These are phyloP conservation scores for Parazoanthus swiftii DNA, from an alignment of 92 coral and sea anemone species.

Conservation along the genomic window DNA sequence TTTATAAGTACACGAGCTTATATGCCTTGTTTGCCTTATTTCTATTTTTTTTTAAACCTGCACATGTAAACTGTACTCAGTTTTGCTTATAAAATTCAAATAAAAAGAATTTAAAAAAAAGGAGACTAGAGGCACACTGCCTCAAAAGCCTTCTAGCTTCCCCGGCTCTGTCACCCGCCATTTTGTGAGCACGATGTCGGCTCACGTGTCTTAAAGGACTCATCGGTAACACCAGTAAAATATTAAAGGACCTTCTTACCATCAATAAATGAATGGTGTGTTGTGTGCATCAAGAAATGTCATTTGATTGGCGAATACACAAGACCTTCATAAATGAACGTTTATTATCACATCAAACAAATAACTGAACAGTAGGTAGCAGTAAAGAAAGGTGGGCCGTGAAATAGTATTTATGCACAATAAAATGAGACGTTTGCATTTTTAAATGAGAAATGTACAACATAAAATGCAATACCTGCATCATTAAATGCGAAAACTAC, in stretches of 20 bases:
- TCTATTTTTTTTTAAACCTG: too few species aligned
- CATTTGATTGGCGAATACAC: background rate
- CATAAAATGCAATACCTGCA: background rate
- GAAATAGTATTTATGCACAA: background rate
- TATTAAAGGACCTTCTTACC: background rate
- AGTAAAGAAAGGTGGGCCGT: background rate
- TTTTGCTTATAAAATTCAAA: too few species aligned
- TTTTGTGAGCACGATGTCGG: conserved; percentile 9
- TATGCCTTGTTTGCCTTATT: too few species aligned
- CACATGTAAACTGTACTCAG: too few species aligned
- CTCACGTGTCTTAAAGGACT: conserved; percentile 8
- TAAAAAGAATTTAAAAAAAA: too few species aligned
- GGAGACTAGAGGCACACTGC: background rate
- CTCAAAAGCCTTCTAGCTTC: conserved; percentile 8
- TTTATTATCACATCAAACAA: conserved; percentile 5
- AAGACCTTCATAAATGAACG: conserved; percentile 2
- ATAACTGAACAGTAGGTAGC: background rate
- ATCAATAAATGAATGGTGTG: background rate
- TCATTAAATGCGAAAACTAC: background rate
- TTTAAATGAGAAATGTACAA: background rate
- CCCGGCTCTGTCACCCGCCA: conserved; percentile 7
- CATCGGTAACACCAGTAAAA: background rate
- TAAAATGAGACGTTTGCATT: background rate
- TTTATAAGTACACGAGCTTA: too few species aligned
- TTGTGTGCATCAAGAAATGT: conserved; percentile 2